phyloP scores from a whole-genome alignment of 2,888 invertebrate genomes.

The Ormyrus pomaceus region DNA sequence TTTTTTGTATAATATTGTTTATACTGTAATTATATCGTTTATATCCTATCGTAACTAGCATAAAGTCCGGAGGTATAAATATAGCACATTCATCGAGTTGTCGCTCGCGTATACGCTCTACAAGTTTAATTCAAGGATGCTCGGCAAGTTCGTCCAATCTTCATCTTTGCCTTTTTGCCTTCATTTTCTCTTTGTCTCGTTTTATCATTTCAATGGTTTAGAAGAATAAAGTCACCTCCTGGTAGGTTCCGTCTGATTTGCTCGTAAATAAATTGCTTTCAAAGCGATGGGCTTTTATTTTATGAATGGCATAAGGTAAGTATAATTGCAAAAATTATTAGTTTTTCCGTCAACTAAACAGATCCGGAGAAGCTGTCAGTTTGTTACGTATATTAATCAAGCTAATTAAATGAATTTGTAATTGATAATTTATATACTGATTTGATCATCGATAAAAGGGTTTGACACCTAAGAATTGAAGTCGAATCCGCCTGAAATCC shows the following conservation, averaged over 20 bases:
- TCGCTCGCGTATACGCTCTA: conserved; percentile 65
- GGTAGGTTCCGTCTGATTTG: not conserved
- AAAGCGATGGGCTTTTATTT: too few relatives aligned
- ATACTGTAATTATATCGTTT: conserved; percentile 56
- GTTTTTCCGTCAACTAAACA: too few relatives aligned
- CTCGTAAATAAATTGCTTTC: too few relatives aligned
- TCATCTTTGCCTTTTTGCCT: conserved; percentile 18
- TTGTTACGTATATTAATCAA: too few relatives aligned
- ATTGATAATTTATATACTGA: too few relatives aligned
- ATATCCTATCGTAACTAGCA: conserved; percentile 47
- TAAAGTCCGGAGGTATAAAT: conserved; percentile 70
- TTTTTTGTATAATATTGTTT: conserved; percentile 52
- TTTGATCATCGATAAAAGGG: too few relatives aligned
- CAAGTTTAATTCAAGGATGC: conserved; percentile 58
- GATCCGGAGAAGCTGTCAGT: too few relatives aligned
- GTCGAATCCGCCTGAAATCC: not conserved
- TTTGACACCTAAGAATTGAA: too few relatives aligned
- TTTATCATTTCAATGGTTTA: conserved; percentile 19
- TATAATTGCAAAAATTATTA: too few relatives aligned
- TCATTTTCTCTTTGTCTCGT: conserved; percentile 15
- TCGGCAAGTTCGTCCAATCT: conserved; percentile 44
- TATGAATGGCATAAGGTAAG: too few relatives aligned
- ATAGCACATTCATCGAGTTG: conserved; percentile 69
- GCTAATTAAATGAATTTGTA: too few relatives aligned
- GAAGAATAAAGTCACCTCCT: conserved; percentile 47